phyloP scores from a whole-genome alignment of 2,888 invertebrate species.

The Drosophila fulvimacula region DNA sequence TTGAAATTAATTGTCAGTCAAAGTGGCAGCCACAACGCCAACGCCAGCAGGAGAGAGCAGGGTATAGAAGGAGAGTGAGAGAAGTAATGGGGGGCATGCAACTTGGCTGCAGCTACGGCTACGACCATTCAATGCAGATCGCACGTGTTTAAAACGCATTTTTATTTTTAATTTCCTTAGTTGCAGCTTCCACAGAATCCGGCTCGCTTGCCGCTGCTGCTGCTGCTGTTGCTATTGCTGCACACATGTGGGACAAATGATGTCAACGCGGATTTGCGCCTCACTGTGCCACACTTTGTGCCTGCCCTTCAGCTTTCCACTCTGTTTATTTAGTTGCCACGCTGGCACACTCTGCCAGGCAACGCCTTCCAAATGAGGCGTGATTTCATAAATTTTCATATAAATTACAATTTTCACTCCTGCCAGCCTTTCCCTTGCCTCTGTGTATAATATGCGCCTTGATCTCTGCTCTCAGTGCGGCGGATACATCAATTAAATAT shows the following conservation, averaged over 20 bases:
- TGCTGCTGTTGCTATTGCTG: conserved; percentile 29
- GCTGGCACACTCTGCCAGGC: conserved; percentile 19
- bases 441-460: conserved; percentile 43
- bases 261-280: conserved; percentile 72
- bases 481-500: conserved; percentile 74
- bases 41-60: conserved; percentile 12
- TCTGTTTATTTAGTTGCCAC: conserved; percentile 28
- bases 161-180: conserved; percentile 67
- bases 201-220: conserved; percentile 23
- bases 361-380: conserved; percentile 52
- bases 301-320: conserved; percentile 11
- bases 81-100: not conserved
- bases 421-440: not conserved
- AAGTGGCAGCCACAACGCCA: conserved; percentile 63
- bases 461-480: conserved; percentile 47
- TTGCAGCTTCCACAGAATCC: conserved; percentile 41
- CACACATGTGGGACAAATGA: conserved; percentile 71
- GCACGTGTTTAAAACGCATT: conserved; percentile 71
- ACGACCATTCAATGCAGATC: conserved; percentile 16
- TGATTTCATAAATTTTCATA: conserved; percentile 70
- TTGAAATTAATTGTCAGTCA: conserved; percentile 80
- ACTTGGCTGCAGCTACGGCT: conserved; percentile 9
- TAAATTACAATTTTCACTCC: conserved; percentile 57
- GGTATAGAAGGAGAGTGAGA: not conserved
- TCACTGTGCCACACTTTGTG: conserved; percentile 17